These are phyloP conservation scores for Sarotherodon lohbergeri DNA, from an alignment of 2,113 vertebrate genomes.

Conservation along the genomic window DNA sequence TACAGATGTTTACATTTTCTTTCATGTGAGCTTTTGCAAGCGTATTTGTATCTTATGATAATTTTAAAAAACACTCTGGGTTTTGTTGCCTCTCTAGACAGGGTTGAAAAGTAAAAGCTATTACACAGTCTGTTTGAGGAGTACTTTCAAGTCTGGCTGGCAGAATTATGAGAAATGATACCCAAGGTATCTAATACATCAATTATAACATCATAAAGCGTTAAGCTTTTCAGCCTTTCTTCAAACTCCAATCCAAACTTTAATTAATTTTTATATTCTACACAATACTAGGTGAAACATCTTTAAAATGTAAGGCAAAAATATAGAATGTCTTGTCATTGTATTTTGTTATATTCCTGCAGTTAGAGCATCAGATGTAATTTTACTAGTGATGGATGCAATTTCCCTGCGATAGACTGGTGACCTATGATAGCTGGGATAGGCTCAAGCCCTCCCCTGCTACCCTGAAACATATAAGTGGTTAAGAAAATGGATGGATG, in stretches of 20 bases:
- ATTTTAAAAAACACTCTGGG: not conserved
- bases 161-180: not conserved
- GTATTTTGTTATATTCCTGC: not conserved
- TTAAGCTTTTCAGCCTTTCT: not conserved
- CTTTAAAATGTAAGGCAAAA: not conserved
- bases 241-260: not conserved
- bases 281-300: not conserved
- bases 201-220: not conserved
- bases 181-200: not conserved
- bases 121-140: conserved; percentile 6
- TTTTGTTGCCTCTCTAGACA: not conserved
- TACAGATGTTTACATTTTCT: not conserved
- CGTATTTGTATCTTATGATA: not conserved
- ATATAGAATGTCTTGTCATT: not conserved
- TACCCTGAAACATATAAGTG: not conserved
- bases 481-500: not conserved
- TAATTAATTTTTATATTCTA: not conserved
- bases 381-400: not conserved
- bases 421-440: not conserved
- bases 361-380: not conserved
- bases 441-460: not conserved
- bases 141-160: not conserved
- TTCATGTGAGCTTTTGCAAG: not conserved
- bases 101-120: not conserved
- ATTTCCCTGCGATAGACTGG: not conserved